A percentile compares a stretch with the other conserved stretches of the same genome.
Conservation (phyloP, 1,140 invertebrate genomes). For the Neodiprion pinetum region DNA sequence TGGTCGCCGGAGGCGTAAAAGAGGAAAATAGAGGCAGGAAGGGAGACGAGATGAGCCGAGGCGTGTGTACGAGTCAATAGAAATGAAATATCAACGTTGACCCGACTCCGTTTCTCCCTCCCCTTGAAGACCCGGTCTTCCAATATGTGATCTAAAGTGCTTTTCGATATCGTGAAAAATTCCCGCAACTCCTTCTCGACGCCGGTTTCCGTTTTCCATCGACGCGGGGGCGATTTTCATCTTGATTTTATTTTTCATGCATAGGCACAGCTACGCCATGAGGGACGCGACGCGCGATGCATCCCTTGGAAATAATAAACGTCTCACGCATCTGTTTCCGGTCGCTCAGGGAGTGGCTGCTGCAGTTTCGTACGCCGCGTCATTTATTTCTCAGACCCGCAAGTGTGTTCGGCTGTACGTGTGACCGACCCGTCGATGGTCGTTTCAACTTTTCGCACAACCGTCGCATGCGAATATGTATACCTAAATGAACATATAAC, state of each 20-base stretch:
- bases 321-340: too few species aligned
- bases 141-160: conserved; percentile 45
- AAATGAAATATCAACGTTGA: conserved; percentile 47
- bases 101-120: neutral
- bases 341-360: too few species aligned
- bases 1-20: conserved; percentile 19
- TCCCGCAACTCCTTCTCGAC: conserved; percentile 15
- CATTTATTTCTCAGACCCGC: too few species aligned
- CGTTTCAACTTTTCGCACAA: too few species aligned
- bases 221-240: conserved; percentile 1
- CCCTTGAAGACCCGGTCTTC: conserved; percentile 23
- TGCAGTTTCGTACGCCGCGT: too few species aligned
- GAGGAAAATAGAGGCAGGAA: conserved; percentile 20
- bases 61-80: conserved; percentile 36
- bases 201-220: neutral
- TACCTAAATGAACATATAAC: too few species aligned
- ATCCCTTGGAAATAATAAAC: too few species aligned
- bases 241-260: conserved; percentile 35
- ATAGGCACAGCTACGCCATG: neutral
- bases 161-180: conserved; percentile 48
- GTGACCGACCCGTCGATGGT: too few species aligned
- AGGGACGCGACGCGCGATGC: too few species aligned
- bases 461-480: too few species aligned
- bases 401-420: too few species aligned
- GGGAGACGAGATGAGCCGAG: neutral